These are phyloP conservation scores for Capreolus pygargus DNA, from an alignment of 2,113 vertebrate species.

Conservation along the genomic window DNA sequence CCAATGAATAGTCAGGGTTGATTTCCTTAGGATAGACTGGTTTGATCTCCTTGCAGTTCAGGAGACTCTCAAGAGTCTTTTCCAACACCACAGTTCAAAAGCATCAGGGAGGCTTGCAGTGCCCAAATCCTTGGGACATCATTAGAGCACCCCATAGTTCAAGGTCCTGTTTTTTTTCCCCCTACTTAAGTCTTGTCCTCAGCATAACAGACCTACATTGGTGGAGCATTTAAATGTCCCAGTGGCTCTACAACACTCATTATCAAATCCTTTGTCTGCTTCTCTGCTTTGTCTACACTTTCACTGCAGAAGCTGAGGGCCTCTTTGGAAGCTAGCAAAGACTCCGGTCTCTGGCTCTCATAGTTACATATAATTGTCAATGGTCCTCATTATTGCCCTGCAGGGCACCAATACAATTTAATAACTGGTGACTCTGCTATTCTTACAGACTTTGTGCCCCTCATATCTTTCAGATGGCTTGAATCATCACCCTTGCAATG, in stretches of 20 bases:
- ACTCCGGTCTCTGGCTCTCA: not conserved
- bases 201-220: not conserved
- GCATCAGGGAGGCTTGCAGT: not conserved
- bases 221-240: not conserved
- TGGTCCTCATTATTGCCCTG: not conserved
- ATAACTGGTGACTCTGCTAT: not conserved
- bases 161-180: not conserved
- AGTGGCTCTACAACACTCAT: not conserved
- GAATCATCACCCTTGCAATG: not conserved
- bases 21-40: not conserved
- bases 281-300: not conserved
- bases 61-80: not conserved
- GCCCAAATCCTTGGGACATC: not conserved
- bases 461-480: not conserved
- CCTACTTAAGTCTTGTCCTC: not conserved
- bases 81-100: not conserved
- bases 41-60: not conserved
- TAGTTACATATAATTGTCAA: not conserved
- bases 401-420: not conserved
- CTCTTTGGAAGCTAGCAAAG: not conserved
- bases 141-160: not conserved
- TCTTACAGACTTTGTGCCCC: not conserved
- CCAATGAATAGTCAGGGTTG: not conserved
- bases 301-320: not conserved
- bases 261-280: not conserved